Conservation (phyloP, 1,140 invertebrate species). For the Drosophila micromelanica region DNA sequence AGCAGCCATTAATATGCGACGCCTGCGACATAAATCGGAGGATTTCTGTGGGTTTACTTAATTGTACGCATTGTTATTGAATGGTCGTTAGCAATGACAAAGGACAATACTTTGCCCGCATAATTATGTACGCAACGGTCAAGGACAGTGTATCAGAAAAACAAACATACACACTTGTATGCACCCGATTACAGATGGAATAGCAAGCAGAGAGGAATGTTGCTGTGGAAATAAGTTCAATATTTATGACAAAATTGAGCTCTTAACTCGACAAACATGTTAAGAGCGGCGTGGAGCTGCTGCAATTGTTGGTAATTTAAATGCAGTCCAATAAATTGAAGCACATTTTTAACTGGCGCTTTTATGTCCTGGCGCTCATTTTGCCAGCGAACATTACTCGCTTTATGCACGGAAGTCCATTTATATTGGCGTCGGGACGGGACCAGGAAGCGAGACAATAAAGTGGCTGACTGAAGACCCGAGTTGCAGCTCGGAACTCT, state of each 20-base stretch:
- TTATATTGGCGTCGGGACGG: slow-evolving; percentile 51
- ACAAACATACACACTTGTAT: not conserved
- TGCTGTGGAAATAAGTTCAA: slow-evolving; percentile 48
- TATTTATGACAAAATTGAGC: slow-evolving; percentile 69
- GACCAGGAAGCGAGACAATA: slow-evolving; percentile 51
- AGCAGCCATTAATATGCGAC: slow-evolving; percentile 70
- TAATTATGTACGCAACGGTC: slow-evolving; percentile 68
- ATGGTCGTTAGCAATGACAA: slow-evolving; percentile 38
- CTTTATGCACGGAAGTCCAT: slow-evolving; percentile 78
- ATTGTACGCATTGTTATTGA: slow-evolving; percentile 63
- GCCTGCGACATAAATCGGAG: slow-evolving; percentile 62
- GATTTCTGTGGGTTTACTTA: slow-evolving; percentile 64
- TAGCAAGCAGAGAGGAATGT: not conserved
- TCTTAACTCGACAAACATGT: slow-evolving; percentile 15
- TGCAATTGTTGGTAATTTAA: slow-evolving; percentile 65
- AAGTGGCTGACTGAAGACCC: slow-evolving; percentile 50
- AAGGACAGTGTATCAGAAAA: slow-evolving; percentile 49
- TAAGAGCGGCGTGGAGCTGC: slow-evolving; percentile 13
- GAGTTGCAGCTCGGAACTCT: slow-evolving; percentile 38
- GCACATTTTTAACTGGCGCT: slow-evolving; percentile 61
- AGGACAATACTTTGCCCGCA: slow-evolving; percentile 34
- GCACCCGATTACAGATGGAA: not conserved
- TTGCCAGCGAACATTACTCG: slow-evolving; percentile 52
- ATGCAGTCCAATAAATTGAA: slow-evolving; percentile 70
- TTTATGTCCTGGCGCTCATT: slow-evolving; percentile 57